Conservation (phyloP, 2,888 invertebrate species). For the Drosophila seclusa region DNA sequence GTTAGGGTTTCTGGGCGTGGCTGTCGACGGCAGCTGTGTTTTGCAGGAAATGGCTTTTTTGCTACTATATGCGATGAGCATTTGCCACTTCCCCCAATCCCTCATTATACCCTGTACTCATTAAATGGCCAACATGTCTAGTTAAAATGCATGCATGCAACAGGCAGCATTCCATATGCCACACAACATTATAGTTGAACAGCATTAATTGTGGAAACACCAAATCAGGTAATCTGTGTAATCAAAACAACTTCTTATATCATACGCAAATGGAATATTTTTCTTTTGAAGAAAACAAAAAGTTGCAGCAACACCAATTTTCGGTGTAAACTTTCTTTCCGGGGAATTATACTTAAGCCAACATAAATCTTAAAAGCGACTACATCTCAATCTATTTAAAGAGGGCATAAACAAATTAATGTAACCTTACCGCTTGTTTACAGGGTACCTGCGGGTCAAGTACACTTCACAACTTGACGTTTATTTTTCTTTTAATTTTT, state of each 20-base stretch:
- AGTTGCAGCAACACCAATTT: not conserved
- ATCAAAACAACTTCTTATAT: not conserved
- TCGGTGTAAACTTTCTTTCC: not conserved
- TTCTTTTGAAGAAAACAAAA: not conserved
- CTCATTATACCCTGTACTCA: slow-evolving; percentile 56
- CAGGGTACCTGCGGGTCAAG: slow-evolving; percentile 30
- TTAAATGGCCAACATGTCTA: slow-evolving; percentile 4
- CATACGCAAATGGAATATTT: not conserved
- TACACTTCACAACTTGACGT: slow-evolving; percentile 8
- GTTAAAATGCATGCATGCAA: slow-evolving; percentile 20
- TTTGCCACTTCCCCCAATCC: slow-evolving; percentile 34
- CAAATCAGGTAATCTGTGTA: not conserved
- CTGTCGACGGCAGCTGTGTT: slow-evolving; percentile 69
- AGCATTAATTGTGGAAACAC: not conserved
- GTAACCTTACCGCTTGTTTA: not conserved
- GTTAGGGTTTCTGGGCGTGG: slow-evolving; percentile 32
- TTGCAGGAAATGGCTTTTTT: slow-evolving; percentile 78
- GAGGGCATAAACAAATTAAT: not conserved
- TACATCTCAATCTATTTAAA: not conserved
- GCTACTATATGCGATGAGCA: slow-evolving; percentile 58
- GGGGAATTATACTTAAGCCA: not conserved
- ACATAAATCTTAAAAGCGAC: not conserved
- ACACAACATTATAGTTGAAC: not conserved
- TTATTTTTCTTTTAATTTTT: slow-evolving; percentile 23
- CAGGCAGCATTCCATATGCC: slow-evolving; percentile 8